phyloP scores from a whole-genome alignment of 2,113 vertebrate species.

The Tragulus kanchil region DNA sequence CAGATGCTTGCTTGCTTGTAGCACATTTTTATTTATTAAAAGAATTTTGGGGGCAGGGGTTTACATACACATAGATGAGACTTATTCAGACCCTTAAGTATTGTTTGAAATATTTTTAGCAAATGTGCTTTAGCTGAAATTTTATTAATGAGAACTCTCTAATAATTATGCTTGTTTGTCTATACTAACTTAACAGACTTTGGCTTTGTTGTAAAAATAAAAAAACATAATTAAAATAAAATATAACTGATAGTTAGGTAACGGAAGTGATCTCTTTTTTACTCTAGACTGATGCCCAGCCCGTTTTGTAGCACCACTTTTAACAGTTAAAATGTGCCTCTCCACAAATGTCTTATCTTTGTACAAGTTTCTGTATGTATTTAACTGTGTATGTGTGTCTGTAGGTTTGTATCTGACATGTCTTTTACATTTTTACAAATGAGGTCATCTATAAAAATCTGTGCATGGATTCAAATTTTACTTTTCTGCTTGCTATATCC shows the following conservation, averaged over 20 bases:
- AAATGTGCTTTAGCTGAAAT: not conserved
- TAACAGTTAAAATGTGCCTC: not conserved
- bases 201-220: not conserved
- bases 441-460: not conserved
- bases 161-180: not conserved
- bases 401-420: not conserved
- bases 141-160: not conserved
- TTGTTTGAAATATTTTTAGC: constrained; percentile 32
- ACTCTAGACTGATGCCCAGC: not conserved
- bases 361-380: not conserved
- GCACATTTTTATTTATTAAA: not conserved
- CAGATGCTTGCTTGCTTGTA: not conserved
- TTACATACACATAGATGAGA: not conserved
- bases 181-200: not conserved
- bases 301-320: not conserved
- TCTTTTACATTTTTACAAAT: not conserved
- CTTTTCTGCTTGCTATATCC: not conserved
- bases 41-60: not conserved
- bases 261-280: not conserved
- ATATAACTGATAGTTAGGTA: not conserved
- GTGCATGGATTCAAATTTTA: not conserved
- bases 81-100: not conserved
- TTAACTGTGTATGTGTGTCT: not conserved
- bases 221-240: not conserved
- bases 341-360: not conserved